A percentile compares a stretch with the other conserved stretches of the same genome.
phyloP scores from a whole-genome alignment of 1,140 invertebrate species.

The Drosophila ananassae region DNA sequence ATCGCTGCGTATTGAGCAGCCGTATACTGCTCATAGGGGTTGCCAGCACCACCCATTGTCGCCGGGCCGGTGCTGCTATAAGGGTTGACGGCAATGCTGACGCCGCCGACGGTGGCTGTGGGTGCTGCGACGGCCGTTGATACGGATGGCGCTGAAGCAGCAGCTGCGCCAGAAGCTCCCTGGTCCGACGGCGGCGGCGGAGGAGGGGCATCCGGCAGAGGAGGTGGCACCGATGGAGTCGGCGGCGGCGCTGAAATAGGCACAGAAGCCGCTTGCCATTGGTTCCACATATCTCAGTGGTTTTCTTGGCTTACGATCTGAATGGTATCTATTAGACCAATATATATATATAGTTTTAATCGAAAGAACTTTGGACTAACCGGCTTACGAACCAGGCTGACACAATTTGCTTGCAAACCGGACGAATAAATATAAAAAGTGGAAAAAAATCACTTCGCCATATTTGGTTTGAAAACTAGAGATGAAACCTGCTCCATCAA shows the following conservation, averaged over 20 bases:
- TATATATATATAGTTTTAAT: neutral
- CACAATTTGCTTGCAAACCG: neutral
- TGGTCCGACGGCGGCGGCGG: constrained; percentile 60
- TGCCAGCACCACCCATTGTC: constrained; percentile 23
- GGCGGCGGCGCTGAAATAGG: constrained; percentile 52
- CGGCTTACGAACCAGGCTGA: neutral
- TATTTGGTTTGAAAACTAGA: constrained; percentile 70
- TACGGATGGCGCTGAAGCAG: constrained; percentile 2
- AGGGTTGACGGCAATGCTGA: constrained; percentile 35
- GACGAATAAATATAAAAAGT: constrained; percentile 15
- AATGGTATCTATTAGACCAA: neutral
- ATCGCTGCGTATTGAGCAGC: constrained; percentile 88
- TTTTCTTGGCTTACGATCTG: neutral
- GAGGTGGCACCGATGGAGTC: constrained; percentile 65
- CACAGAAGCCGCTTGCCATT: constrained; percentile 54
- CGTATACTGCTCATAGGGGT: constrained; percentile 86
- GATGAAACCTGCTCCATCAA: constrained; percentile 18
- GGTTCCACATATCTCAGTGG: constrained; percentile 62
- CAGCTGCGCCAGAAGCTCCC: neutral
- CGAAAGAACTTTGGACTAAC: neutral
- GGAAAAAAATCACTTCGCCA: constrained; percentile 49
- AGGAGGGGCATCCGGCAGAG: constrained; percentile 66
- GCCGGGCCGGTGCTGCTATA: constrained; percentile 42
- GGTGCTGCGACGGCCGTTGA: neutral
- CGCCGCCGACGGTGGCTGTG: neutral